These are phyloP conservation scores for Ibidorhyncha struthersii DNA, from an alignment of 2,113 vertebrate genomes.

Conservation along the genomic window DNA sequence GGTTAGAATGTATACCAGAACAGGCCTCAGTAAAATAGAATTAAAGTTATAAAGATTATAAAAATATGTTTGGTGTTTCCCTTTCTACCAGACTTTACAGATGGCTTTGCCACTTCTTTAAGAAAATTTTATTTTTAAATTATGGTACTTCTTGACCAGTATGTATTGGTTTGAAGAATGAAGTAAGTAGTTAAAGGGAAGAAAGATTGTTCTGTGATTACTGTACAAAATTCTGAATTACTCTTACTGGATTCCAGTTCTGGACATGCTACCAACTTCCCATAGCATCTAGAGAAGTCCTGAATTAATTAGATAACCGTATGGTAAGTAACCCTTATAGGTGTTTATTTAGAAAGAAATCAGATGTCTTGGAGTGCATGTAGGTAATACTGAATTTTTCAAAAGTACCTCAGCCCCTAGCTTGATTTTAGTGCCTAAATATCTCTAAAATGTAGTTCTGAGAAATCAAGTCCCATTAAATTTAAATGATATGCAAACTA, in stretches of 20 bases:
- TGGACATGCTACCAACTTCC: background rate
- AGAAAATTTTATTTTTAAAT: background rate
- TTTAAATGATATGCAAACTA: background rate
- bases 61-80: background rate
- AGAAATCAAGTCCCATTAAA: conserved; percentile 1
- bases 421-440: background rate
- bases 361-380: background rate
- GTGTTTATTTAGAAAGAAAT: background rate
- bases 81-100: background rate
- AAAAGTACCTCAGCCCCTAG: background rate
- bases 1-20: background rate
- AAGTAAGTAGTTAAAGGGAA: background rate
- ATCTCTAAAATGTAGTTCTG: background rate
- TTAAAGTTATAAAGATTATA: background rate
- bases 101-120: background rate
- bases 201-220: background rate
- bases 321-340: background rate
- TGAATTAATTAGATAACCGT: background rate
- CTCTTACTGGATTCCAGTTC: background rate
- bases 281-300: background rate
- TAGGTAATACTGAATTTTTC: background rate
- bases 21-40: background rate
- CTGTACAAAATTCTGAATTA: background rate
- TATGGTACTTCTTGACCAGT: background rate
- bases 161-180: background rate